These are phyloP conservation scores for Platerodrilus igneus DNA, from an alignment of 2,888 invertebrate genomes.

Conservation along the genomic window DNA sequence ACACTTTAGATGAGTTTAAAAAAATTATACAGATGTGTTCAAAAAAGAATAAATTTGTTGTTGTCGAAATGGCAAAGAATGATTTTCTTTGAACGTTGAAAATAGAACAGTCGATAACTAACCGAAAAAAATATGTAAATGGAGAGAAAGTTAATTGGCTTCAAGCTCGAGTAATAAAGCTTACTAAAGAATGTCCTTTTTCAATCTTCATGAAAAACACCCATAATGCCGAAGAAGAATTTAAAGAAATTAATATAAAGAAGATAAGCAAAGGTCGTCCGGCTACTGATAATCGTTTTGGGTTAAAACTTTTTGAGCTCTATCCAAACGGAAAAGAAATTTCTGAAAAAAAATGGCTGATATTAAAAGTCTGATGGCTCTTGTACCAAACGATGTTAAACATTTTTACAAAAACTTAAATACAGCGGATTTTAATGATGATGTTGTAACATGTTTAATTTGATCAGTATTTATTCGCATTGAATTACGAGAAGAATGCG, in stretches of 20 bases:
- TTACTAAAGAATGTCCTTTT: conserved; percentile 10
- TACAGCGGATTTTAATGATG: conserved; percentile 8
- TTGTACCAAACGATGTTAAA: conserved; percentile 11
- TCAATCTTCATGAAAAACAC: conserved; percentile 12
- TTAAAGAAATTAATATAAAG: conserved; percentile 10
- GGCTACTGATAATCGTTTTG: conserved; percentile 4
- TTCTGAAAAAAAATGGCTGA: conserved; percentile 11
- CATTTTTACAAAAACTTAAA: conserved; percentile 9
- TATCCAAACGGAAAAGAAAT: conserved; percentile 12
- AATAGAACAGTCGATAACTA: conserved; percentile 7
- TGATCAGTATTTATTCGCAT: too few relatives aligned
- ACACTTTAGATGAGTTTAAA: conserved; percentile 10
- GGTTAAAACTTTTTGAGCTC: conserved; percentile 7
- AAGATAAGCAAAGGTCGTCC: conserved; percentile 7
- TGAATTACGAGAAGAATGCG: too few relatives aligned
- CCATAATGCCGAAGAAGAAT: conserved; percentile 10
- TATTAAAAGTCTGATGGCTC: conserved; percentile 9
- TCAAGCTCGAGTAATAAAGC: conserved; percentile 12
- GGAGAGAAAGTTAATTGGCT: conserved; percentile 10
- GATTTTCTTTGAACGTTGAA: conserved; percentile 9
- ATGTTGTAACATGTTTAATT: conserved; percentile 9
- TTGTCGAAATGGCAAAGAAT: conserved; percentile 11
- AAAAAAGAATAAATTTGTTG: conserved; percentile 11
- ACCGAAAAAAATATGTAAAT: conserved; percentile 4
- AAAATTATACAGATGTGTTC: conserved; percentile 6